phyloP scores from a whole-genome alignment of 35 echinoderm and acorn worm genomes.

The Lytechinus variegatus region DNA sequence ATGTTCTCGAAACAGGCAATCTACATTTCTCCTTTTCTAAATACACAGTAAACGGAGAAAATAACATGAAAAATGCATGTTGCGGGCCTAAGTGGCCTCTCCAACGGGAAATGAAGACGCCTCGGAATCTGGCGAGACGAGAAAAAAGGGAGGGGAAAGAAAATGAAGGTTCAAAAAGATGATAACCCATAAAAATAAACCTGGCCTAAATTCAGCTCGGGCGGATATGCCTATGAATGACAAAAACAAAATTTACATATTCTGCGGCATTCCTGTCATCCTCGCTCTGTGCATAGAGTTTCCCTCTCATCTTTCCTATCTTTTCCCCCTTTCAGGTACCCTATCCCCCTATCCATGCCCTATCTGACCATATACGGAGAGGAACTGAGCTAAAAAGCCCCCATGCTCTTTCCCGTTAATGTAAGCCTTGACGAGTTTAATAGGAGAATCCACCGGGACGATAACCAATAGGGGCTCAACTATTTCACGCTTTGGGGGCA shows the following conservation, averaged over 20 bases:
- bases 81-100: not conserved
- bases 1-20: constrained; percentile 46
- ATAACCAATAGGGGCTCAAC: not conserved
- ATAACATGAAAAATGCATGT: constrained; percentile 54
- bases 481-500: not conserved
- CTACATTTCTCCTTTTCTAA: constrained; percentile 39
- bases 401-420: not conserved
- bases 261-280: constrained; percentile 3
- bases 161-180: constrained; percentile 1
- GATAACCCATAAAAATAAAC: constrained; percentile 49
- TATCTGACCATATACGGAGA: not conserved
- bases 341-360: not conserved
- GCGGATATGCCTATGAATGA: constrained; percentile 41
- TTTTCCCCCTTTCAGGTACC: no score
- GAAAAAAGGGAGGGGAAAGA: not conserved
- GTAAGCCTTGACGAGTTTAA: not conserved
- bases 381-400: not conserved
- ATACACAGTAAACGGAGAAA: constrained; percentile 39
- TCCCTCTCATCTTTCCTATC: not conserved
- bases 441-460: not conserved
- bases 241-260: constrained; percentile 29
- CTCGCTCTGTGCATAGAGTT: not conserved
- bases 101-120: constrained; percentile 23
- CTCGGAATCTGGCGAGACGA: constrained; percentile 6
- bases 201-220: constrained; percentile 27